phyloP scores from a whole-genome alignment of 1,140 invertebrate genomes.

The Ylistrum balloti region DNA sequence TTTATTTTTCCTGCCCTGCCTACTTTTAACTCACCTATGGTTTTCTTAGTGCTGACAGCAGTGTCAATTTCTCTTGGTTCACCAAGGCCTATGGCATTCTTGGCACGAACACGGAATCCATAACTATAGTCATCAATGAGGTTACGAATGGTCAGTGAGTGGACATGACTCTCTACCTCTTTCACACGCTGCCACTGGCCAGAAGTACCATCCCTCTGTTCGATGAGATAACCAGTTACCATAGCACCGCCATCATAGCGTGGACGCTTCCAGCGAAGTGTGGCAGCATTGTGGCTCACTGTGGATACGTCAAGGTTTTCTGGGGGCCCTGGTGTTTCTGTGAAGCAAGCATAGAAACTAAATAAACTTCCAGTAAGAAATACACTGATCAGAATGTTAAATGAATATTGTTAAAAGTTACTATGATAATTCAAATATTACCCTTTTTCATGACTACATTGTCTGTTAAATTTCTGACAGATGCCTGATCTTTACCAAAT shows the following conservation, averaged over 20 bases:
- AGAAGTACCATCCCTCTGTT: slow-evolving; percentile 85
- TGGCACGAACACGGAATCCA: slow-evolving; percentile 96
- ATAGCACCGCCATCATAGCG: slow-evolving; percentile 79
- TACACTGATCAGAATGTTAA: no score
- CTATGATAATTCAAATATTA: no score
- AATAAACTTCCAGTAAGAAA: no score
- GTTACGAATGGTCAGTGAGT: slow-evolving; percentile 92
- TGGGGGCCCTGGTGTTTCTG: slow-evolving; percentile 93
- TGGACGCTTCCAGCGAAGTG: slow-evolving; percentile 80
- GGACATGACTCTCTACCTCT: slow-evolving; percentile 66
- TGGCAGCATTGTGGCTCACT: slow-evolving; percentile 82
- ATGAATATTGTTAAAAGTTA: no score
- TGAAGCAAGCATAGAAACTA: no score
- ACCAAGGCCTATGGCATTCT: slow-evolving; percentile 96
- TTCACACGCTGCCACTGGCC: slow-evolving; percentile 94
- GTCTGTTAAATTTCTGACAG: background rate
- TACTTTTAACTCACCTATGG: slow-evolving; percentile 64
- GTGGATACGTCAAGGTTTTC: slow-evolving; percentile 90
- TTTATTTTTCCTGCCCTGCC: no score
- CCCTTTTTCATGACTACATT: no score
- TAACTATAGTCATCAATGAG: slow-evolving; percentile 97
- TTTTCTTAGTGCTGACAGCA: slow-evolving; percentile 85
- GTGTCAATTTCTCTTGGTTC: slow-evolving; percentile 95
- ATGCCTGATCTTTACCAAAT: background rate
- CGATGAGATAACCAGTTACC: slow-evolving; percentile 79